phyloP scores from a whole-genome alignment of 1,140 invertebrate species.

The Theocolax elegans region DNA sequence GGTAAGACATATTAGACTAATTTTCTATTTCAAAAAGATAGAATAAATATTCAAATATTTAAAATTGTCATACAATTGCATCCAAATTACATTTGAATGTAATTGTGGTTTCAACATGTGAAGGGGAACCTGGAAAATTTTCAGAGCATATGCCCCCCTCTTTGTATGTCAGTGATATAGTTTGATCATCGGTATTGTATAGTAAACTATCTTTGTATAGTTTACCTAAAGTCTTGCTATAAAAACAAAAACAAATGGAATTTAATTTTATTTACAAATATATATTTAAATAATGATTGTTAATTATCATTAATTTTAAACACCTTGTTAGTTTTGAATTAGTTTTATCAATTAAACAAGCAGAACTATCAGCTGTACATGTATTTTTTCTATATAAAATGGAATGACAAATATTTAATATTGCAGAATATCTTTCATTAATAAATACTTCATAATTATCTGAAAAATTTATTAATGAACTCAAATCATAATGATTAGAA shows the following conservation, averaged over 20 bases:
- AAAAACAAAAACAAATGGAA: slow-evolving; percentile 36
- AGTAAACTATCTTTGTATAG: slow-evolving; percentile 37
- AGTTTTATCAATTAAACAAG: slow-evolving; percentile 49
- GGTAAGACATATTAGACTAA: not conserved
- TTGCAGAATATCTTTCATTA: slow-evolving; percentile 44
- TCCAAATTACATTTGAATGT: slow-evolving; percentile 57
- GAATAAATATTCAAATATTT: not conserved
- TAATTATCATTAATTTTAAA: no score
- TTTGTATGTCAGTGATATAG: slow-evolving; percentile 53
- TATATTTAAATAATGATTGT: no score
- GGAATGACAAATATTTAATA: slow-evolving; percentile 63
- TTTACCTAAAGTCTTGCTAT: slow-evolving; percentile 52
- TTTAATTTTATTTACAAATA: slow-evolving; percentile 13
- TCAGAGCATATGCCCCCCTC: slow-evolving; percentile 48
- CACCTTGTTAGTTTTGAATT: no score
- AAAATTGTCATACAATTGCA: slow-evolving; percentile 48
- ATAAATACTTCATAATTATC: slow-evolving; percentile 57
- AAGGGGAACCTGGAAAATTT: not conserved
- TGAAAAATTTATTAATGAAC: slow-evolving; percentile 49
- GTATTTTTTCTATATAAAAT: slow-evolving; percentile 50
- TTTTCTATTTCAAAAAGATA: no score
- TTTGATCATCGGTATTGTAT: slow-evolving; percentile 37
- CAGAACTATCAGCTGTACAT: slow-evolving; percentile 49
- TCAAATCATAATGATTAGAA: slow-evolving; percentile 56
- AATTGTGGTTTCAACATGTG: slow-evolving; percentile 52